Conservation (phyloP, 2,888 invertebrate species). For the Therioaphis trifolii region DNA sequence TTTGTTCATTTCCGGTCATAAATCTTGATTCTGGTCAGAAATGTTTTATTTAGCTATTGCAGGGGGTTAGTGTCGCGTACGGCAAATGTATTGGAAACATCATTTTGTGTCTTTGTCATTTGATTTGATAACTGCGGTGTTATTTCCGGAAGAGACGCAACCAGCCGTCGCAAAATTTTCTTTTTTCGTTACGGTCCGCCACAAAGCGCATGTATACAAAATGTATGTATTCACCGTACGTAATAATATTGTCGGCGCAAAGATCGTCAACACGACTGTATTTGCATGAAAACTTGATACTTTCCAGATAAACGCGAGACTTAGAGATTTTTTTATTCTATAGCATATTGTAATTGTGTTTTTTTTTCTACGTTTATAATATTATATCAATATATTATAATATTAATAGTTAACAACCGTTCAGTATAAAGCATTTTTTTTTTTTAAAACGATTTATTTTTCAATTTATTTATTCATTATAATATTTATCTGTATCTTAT, state of each 20-base stretch:
- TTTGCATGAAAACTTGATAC: background rate
- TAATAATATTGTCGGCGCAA: background rate
- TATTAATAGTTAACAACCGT: no score
- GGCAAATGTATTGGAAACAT: slow-evolving; percentile 49
- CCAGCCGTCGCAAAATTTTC: background rate
- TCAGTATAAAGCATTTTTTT: no score
- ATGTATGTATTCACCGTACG: no score
- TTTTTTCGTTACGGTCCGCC: background rate
- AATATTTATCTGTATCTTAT: no score
- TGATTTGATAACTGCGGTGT: slow-evolving; percentile 36
- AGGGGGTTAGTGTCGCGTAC: background rate
- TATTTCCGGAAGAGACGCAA: slow-evolving; percentile 28
- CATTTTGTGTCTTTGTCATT: slow-evolving; percentile 42
- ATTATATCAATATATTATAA: no score
- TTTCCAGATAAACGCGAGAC: background rate
- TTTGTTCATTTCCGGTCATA: slow-evolving; percentile 37
- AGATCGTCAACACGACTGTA: background rate
- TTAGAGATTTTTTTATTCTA: no score
- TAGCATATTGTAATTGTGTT: no score
- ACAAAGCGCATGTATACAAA: background rate
- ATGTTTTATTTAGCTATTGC: slow-evolving; percentile 55
- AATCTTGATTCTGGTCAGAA: slow-evolving; percentile 43
- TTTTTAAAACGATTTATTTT: no score
- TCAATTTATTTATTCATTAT: no score
- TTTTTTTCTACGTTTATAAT: no score